Base-by-base conservation (phyloP, 2,888 invertebrate species). In the Drosophila mulleri region DNA sequence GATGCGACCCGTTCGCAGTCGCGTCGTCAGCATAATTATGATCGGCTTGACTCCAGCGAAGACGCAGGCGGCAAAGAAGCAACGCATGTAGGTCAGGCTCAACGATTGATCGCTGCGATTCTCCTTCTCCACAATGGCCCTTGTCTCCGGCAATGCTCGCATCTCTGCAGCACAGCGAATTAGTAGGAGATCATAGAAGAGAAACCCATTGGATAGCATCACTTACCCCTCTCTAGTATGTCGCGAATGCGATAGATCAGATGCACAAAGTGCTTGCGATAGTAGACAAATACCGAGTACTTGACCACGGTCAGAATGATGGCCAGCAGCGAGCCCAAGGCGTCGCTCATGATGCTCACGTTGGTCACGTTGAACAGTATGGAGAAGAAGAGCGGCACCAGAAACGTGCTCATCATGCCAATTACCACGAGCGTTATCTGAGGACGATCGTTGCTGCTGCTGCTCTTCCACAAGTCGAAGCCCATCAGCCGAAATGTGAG, bases 91-190 rank as follows among this genome's bases (percentile, higher is more conserved):
- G 0, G 75, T 57, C 7, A 71, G 0, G 18, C 83, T 80, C 18
- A 83, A 48, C 42, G 65, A 16, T n/a, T 85, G 83, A 41, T 83
- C 85, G 29, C 70, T 81, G 0, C 65, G 56, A 35, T 83, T 83
- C 56, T 82, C 85, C 16, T 26, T 14, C 2, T 70, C 58, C n/a
- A 83, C 67, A 57, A 84, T 85, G 2, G 8, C 29, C 9, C 47
- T 32, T 1, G 67, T 72, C 26, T 70, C 57, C 0, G 75, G 69
- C 64, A 66, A 67, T 1, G 42, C 56, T 1, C 8, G n/a, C 12
- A 82, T 74, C 44, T 83, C 85, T 84, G 39, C 41, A 26, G 7
- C 32, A 29, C 29, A 29, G 8, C 7, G 8, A 29, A 29, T 29
- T 8, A 29, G 29, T 0, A 9, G 9, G 32, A 32, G 9, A 9